Base-by-base conservation (phyloP, 2,113 vertebrate species). In the Rhynchomys soricoides region DNA sequence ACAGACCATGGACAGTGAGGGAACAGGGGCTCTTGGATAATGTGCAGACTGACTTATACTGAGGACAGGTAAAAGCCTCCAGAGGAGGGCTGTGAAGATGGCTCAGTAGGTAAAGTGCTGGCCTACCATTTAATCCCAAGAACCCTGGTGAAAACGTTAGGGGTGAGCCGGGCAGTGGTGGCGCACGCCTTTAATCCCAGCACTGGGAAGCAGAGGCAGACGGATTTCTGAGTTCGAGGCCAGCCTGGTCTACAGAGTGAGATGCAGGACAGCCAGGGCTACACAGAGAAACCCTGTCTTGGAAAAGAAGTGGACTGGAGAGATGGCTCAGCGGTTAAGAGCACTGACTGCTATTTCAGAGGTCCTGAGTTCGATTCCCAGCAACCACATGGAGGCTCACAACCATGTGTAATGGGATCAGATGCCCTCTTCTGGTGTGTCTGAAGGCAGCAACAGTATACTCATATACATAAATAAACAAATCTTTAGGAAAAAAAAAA, bases 1-100 rank as follows among this genome's bases (percentile, higher is more conserved):
- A 48, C 43, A 1, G 78, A 10, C 12, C 50, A 0, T 0, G 29
- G 59, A 13, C 4, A 1, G 12, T 2, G 1, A 52, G 52, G 24
- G 7, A 21, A 5, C 5, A 4, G 50, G 7, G 55, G 16, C 29
- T 0, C 50, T 34, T 11, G n/a, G 16, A 52, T 26, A 8, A 37
- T 66, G 29, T 48, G 6, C 3, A 9, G 3, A 70, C 77, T 52
- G 70, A n/a, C 16, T 22, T 45, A 62, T 6, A 1, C 7, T 17
- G 37, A 75, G 6, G 26, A 3, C 34, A 45, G 59, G 57, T 29
- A 19, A 52, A 26, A 48, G 3, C 34, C 74, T 19, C 8, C 0
- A 2, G 77, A 79, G 79, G 11, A 43, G 34, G 37, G 22, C 50
- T 48, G 82, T 34, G 9, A 68, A 34, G 82, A 48, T 34, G 5